phyloP scores from a whole-genome alignment of 2,888 invertebrate genomes.

The Heliconius sara region DNA sequence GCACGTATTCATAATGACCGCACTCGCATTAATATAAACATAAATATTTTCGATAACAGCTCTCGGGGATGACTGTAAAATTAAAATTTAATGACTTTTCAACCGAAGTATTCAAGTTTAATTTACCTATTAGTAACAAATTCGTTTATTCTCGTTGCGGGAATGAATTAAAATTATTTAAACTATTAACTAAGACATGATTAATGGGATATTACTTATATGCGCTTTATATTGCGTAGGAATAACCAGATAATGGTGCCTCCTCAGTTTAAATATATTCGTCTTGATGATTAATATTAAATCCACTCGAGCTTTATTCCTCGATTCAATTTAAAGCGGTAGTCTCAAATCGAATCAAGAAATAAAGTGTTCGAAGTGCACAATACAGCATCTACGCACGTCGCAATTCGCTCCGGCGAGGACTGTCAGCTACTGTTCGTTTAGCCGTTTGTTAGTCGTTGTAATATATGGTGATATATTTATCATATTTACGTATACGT shows the following conservation, averaged over 20 bases:
- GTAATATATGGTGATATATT: constrained; percentile 19
- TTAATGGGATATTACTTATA: constrained; percentile 19
- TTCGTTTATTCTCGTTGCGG: not conserved
- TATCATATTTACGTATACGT: constrained; percentile 25
- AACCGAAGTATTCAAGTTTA: constrained; percentile 28
- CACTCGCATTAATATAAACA: constrained; percentile 48
- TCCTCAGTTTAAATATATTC: constrained; percentile 50
- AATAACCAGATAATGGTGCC: constrained; percentile 46
- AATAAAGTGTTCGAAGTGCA: constrained; percentile 67
- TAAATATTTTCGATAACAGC: constrained; percentile 47
- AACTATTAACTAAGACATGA: constrained; percentile 27
- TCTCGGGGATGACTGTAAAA: constrained; percentile 39
- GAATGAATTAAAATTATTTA: constrained; percentile 15
- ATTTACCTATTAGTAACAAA: constrained; percentile 20
- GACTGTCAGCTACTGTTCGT: constrained; percentile 74
- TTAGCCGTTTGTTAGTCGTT: constrained; percentile 49
- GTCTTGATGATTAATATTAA: constrained; percentile 67
- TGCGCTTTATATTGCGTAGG: constrained; percentile 44
- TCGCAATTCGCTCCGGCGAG: constrained; percentile 60
- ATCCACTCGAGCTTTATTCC: constrained; percentile 65
- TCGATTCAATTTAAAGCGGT: constrained; percentile 37
- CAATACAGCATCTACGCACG: constrained; percentile 72
- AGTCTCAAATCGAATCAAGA: constrained; percentile 66
- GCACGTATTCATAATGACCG: constrained; percentile 49
- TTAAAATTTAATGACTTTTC: constrained; percentile 42